Conservation (phyloP, 64 coral and sea anemone species). For the Pachyseris speciosa region DNA sequence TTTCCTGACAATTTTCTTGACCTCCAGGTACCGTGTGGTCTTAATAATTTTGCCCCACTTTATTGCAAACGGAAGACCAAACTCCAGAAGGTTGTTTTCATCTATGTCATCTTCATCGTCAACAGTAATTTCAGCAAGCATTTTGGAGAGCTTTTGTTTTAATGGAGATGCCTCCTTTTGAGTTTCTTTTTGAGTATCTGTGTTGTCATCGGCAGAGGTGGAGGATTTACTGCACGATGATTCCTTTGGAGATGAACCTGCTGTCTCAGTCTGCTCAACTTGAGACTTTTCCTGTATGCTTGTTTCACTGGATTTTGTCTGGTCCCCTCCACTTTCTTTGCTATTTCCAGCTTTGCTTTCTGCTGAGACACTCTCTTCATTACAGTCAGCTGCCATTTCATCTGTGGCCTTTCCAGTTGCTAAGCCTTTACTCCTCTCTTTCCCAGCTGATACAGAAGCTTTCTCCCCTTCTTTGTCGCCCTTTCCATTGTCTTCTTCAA, state of each 20-base stretch:
- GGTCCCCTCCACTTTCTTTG: background rate
- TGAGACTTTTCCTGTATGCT: background rate
- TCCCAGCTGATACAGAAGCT: too few relatives aligned
- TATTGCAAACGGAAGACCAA: slow-evolving; percentile 15
- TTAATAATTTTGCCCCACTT: slow-evolving; percentile 29
- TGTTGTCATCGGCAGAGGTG: background rate
- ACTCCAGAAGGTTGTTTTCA: background rate
- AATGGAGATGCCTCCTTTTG: background rate
- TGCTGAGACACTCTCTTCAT: too few relatives aligned
- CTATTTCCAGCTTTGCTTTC: background rate
- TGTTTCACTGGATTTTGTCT: background rate
- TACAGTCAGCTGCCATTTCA: too few relatives aligned
- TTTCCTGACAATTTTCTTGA: slow-evolving; percentile 1
- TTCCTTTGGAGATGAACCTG: background rate
- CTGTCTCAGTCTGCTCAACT: background rate
- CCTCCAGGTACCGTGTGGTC: background rate
- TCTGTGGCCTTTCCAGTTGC: background rate
- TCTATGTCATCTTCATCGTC: background rate
- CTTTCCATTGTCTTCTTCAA: background rate
- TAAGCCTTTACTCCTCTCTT: background rate
- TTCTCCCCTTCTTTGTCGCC: background rate
- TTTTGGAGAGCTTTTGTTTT: background rate
- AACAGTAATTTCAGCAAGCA: background rate
- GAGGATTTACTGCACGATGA: background rate
- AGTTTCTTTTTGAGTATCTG: background rate